Evolutionary conservation across 2,888 invertebrate genomes (phyloP).

Genomic region (Campopleginae sp.): DNA sequence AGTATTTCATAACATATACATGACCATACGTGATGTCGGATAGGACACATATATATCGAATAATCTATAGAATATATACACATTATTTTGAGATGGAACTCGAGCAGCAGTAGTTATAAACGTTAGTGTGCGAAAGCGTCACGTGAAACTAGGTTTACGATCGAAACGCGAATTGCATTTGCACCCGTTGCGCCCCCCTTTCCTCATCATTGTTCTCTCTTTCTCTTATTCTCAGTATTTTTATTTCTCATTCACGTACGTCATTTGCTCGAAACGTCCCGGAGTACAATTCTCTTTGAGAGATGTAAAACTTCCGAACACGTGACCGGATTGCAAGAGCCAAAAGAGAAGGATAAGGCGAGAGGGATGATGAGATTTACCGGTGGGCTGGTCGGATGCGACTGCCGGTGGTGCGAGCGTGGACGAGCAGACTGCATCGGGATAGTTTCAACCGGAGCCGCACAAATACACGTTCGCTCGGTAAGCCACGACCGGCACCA

Average conservation of each 20-base stretch:
- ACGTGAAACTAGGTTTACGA: constrained; percentile 64
- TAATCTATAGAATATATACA: neutral
- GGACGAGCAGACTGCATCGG: constrained; percentile 21
- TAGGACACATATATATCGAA: neutral
- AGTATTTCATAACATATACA: neutral
- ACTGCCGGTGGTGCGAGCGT: constrained; percentile 6
- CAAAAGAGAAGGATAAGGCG: constrained; percentile 26
- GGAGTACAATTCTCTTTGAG: constrained; percentile 44
- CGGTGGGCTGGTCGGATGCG: constrained; percentile 31
- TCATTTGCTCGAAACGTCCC: constrained; percentile 37
- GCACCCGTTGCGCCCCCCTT: neutral
- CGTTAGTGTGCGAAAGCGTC: constrained; percentile 16
- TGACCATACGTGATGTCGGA: too few species aligned
- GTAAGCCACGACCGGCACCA: neutral
- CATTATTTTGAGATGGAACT: constrained; percentile 23
- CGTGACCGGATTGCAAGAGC: constrained; percentile 50
- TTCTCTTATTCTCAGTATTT: neutral
- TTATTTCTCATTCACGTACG: constrained; percentile 6
- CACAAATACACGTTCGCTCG: neutral
- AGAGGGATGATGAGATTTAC: constrained; percentile 44
- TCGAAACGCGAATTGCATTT: constrained; percentile 58
- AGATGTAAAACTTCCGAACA: constrained; percentile 72
- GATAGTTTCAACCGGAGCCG: neutral
- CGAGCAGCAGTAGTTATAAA: neutral
- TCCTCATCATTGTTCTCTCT: neutral